These are phyloP conservation scores for Apoda limacodes DNA, from an alignment of 2,888 invertebrate species.

Conservation along the genomic window DNA sequence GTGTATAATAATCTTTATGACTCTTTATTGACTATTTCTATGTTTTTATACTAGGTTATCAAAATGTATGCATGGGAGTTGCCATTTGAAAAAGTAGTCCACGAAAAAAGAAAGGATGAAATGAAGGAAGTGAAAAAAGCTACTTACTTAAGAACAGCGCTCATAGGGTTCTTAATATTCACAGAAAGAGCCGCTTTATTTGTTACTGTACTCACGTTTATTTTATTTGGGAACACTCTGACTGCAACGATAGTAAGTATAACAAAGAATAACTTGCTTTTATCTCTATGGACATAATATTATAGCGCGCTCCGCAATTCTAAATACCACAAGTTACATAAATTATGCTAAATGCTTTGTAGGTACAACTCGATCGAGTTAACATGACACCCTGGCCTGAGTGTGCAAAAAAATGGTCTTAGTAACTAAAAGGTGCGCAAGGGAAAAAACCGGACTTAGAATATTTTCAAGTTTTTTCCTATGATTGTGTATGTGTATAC, in stretches of 20 bases:
- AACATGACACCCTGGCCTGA: too few species aligned
- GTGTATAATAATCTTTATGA: not conserved
- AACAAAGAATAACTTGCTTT: not conserved
- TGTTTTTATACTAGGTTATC: slow-evolving; percentile 75
- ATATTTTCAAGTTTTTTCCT: too few species aligned
- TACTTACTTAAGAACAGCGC: slow-evolving; percentile 74
- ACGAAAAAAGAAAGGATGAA: slow-evolving; percentile 73
- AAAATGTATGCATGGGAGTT: slow-evolving; percentile 98
- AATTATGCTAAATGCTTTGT: too few species aligned
- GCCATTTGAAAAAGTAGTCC: slow-evolving; percentile 85
- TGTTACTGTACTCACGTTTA: slow-evolving; percentile 77
- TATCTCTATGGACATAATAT: too few species aligned
- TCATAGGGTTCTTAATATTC: slow-evolving; percentile 82
- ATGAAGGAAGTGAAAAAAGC: slow-evolving; percentile 69
- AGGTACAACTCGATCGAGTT: too few species aligned
- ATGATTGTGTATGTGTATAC: too few species aligned
- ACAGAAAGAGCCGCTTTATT: slow-evolving; percentile 85
- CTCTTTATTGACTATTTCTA: not conserved
- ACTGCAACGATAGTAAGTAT: slow-evolving; percentile 76
- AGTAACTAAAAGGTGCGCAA: too few species aligned
- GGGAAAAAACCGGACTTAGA: too few species aligned
- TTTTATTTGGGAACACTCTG: slow-evolving; percentile 73
- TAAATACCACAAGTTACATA: too few species aligned
- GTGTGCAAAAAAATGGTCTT: too few species aligned
- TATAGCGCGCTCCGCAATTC: too few species aligned